Conservation (phyloP, 2,888 invertebrate species). For the Apomyelois bistriatella region DNA sequence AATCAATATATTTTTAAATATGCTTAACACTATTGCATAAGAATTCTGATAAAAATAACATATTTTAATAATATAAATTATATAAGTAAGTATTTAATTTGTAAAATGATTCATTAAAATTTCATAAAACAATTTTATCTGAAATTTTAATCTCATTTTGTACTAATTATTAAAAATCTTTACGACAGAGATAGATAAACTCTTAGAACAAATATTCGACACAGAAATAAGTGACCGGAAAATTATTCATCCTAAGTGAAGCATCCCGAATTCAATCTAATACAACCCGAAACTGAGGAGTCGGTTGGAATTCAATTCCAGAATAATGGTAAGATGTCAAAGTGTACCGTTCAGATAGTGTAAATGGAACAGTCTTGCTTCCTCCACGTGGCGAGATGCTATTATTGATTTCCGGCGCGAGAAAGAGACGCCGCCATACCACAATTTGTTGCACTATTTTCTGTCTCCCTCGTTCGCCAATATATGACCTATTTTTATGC, state of each 20-base stretch:
- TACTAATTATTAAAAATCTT: too few species aligned
- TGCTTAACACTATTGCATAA: too few species aligned
- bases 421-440: conserved; percentile 64
- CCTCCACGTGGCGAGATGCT: conserved; percentile 76
- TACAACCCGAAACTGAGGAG: conserved; percentile 25
- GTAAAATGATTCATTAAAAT: too few species aligned
- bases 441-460: conserved; percentile 79
- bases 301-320: conserved; percentile 50
- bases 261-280: conserved; percentile 37
- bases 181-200: too few species aligned
- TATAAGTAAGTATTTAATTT: too few species aligned
- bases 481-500: conserved; percentile 80
- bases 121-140: too few species aligned
- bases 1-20: too few species aligned
- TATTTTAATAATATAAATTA: too few species aligned
- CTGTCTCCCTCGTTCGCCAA: conserved; percentile 65
- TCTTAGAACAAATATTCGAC: neutral
- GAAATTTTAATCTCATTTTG: too few species aligned
- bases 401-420: conserved; percentile 78
- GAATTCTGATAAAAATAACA: too few species aligned
- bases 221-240: neutral
- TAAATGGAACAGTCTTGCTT: conserved; percentile 69
- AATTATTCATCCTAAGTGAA: conserved; percentile 27
- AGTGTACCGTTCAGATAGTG: conserved; percentile 53
- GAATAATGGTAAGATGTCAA: conserved; percentile 40